Percentiles rank a stretch among this genome's conserved stretches.
These are phyloP conservation scores for Hesperophylax magnus DNA, from an alignment of 1,140 invertebrate genomes.

Conservation along the genomic window DNA sequence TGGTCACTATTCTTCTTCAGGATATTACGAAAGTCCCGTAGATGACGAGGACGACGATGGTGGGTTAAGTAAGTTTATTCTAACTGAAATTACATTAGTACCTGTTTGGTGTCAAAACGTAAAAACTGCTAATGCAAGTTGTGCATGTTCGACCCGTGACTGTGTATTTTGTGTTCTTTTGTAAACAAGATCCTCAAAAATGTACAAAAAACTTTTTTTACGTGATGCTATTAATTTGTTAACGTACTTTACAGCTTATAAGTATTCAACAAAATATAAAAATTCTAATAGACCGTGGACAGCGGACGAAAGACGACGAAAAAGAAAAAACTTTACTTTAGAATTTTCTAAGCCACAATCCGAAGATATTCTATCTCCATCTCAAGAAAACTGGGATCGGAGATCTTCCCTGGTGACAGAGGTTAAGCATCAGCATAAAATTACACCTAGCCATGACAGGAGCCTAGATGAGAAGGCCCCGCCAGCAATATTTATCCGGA, in stretches of 20 bases:
- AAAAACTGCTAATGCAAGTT: too few species aligned
- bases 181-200: too few species aligned
- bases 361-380: slow-evolving; percentile 68
- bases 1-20: slow-evolving; percentile 82
- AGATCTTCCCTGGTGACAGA: slow-evolving; percentile 57
- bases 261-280: slow-evolving; percentile 69
- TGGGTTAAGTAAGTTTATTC: slow-evolving; percentile 67
- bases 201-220: too few species aligned
- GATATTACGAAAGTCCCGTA: slow-evolving; percentile 84
- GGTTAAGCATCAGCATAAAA: slow-evolving; percentile 56
- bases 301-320: slow-evolving; percentile 76
- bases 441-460: slow-evolving; percentile 45
- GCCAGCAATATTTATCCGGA: slow-evolving; percentile 49
- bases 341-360: slow-evolving; percentile 72
- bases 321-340: slow-evolving; percentile 78
- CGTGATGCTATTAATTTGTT: background rate
- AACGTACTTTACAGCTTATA: slow-evolving; percentile 63
- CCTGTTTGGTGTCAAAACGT: background rate
- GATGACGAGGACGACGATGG: slow-evolving; percentile 74
- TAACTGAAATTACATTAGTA: slow-evolving; percentile 27
- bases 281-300: slow-evolving; percentile 70
- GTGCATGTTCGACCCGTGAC: too few species aligned
- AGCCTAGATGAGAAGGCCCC: slow-evolving; percentile 47
- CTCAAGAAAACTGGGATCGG: slow-evolving; percentile 67
- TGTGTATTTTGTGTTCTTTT: too few species aligned